Base-by-base conservation (phyloP, 2,113 vertebrate genomes). In the Hippolais icterina region DNA sequence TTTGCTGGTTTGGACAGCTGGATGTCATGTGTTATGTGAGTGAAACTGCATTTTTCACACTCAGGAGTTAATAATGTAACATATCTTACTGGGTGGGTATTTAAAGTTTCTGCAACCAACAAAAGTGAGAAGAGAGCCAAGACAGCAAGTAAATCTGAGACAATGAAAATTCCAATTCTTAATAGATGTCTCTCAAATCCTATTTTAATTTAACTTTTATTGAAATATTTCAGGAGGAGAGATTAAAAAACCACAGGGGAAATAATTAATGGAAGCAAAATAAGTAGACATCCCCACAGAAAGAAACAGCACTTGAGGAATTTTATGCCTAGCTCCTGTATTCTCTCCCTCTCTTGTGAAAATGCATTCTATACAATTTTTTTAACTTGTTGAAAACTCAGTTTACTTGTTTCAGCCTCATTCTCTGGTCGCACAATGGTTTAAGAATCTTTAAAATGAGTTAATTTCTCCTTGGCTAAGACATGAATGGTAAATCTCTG, bases 191-290 rank as follows among this genome's bases (percentile, higher is more conserved):
- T 7, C 5, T 53, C 15, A 92, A 94, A 95, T 91, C 76, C 66
- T 68, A 66, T 92, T 92, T 91, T 66, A 93, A 94, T 93, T 70
- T 83, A 68, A 33, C 10, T 93, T 77, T 63, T 89, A 87, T 75
- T 90, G 80, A 84, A 94, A 78, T 91, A 76, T 84, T 90, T 89
- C 39, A 35, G 27, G 21, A 75, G 19, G 11, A 72, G 25, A 72
- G 31, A 87, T 79, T 83, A 75, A 85, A 95, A 94, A 87, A 19
- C 9, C 76, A 31, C 10, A 44, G 28, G 69, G 47, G 68, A 93
- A 94, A 90, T 78, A 86, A 89, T 89, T 89, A 91, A 71, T 64
- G 57, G 24, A 87, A 87, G 39, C 33, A 83, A 81, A 83, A 68
- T 61, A 92, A 69, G 25, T 70, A 83, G 46, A 46, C 15, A 65